Evolutionary conservation across 2,797 vertebrate genomes (phyloP).

Genomic region (Hirundo rustica): DNA sequence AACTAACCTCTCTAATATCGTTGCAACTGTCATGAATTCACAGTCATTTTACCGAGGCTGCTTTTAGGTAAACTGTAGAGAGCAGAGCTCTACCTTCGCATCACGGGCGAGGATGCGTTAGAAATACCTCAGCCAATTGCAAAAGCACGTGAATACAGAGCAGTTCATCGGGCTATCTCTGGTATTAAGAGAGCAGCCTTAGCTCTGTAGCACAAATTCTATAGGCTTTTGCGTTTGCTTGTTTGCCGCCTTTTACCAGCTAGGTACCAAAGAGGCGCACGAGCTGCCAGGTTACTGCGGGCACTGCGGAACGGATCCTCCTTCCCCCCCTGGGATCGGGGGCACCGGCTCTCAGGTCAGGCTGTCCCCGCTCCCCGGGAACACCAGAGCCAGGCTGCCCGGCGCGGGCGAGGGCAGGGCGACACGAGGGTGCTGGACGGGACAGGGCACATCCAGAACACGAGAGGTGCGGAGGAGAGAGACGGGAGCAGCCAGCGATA

Average conservation of each 20-base stretch:
- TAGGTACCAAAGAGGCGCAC: not conserved
- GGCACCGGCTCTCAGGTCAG: not conserved
- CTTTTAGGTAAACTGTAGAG: not conserved
- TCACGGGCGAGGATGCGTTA: not conserved
- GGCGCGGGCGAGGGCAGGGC: not conserved
- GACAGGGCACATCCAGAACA: not conserved
- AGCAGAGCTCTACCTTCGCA: not conserved
- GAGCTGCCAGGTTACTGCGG: not conserved
- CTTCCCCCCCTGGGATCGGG: fast-evolving
- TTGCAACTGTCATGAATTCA: not conserved
- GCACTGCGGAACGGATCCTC: not conserved
- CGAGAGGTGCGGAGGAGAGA: too few relatives aligned
- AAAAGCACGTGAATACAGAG: not conserved
- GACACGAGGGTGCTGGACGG: not conserved
- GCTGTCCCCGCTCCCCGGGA: not conserved
- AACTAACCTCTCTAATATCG: not conserved
- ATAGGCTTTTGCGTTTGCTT: too few relatives aligned
- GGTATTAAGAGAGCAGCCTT: fast-evolving
- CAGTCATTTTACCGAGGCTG: not conserved
- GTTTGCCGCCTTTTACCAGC: not conserved
- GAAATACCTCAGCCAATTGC: not conserved
- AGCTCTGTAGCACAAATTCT: fast-evolving
- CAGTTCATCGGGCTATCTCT: too few relatives aligned
- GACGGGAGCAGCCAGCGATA: too few relatives aligned
- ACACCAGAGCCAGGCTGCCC: not conserved